Evolutionary conservation across 2,797 vertebrate species (phyloP), one percentile per base, ranked within the genome.

Genomic region (Loris lydekkerianus): DNA sequence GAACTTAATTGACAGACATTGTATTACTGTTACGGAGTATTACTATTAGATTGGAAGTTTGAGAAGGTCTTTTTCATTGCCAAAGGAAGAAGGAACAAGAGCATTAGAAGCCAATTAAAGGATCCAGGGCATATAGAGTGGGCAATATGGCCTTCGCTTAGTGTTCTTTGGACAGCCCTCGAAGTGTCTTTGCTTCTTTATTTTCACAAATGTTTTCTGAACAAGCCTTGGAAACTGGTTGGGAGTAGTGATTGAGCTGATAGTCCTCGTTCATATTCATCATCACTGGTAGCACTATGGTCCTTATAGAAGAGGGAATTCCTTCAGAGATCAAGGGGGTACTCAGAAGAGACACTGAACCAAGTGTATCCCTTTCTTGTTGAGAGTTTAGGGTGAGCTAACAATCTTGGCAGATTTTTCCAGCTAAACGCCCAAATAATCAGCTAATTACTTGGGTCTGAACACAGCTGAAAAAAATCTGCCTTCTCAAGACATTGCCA

Each of bases 361-460:
- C 63, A 83, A 93, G 25, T 37, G 7, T 31, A 75, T 80, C 93
- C 86, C 92, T 89, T 95, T 61, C 46, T 96, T 89, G 29, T 73
- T 61, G 75, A 70, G 82, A 92, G 65, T 84, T 97, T 84, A 91
- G 58, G 73, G 40, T 2, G 49, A 93, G 89, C 40, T 40, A 40
- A 40, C 40, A 40, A 46, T 95, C 75, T 96, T 94, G 95, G 75
- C 92, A 88, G 34, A 61, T 43, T 86, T 20, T 89, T 90, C 61
- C 49, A 94, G 56, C 75, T 95, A 95, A 97, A 94, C 93, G 76
- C 75, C 96, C 91, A 92, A 91, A 96, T 21, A 58, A 91, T 96
- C 86, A 93, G 53, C 92, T 97, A 95, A 97, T 96, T 96, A 93
- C 86, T 94, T 96, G 72, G 86, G 75, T 94, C 89, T 97, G 93